Evolutionary conservation across 1,140 invertebrate species (phyloP).

Genomic region (Lamellibrachia luymesi): DNA sequence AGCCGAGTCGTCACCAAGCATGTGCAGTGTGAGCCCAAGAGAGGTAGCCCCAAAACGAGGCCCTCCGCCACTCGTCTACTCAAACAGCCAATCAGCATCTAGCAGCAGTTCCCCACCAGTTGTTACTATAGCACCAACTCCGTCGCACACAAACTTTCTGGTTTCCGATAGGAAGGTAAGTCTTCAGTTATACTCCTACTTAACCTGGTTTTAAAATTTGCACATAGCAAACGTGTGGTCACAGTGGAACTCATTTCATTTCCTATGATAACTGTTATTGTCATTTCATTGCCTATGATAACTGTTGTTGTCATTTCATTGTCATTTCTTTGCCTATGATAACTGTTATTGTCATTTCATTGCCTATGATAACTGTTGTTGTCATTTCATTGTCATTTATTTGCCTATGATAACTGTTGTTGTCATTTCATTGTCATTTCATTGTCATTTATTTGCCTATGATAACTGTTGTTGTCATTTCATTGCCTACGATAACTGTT

Average conservation of each 20-base stretch:
- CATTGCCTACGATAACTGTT: too few species aligned
- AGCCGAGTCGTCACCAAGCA: conserved; percentile 34
- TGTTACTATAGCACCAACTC: conserved; percentile 58
- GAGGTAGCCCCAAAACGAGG: conserved; percentile 47
- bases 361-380: too few species aligned
- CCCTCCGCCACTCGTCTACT: conserved; percentile 41
- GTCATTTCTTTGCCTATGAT: too few species aligned
- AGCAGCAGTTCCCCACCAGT: conserved; percentile 52
- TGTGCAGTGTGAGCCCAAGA: conserved; percentile 40
- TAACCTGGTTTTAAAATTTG: background rate
- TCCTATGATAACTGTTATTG: background rate
- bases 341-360: too few species aligned
- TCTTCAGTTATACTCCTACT: background rate
- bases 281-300: too few species aligned
- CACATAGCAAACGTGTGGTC: background rate
- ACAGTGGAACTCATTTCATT: background rate
- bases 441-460: too few species aligned
- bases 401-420: too few species aligned
- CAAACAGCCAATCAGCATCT: conserved; percentile 36
- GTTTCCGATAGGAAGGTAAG: conserved; percentile 23
- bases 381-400: too few species aligned
- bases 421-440: too few species aligned
- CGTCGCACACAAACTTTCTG: conserved; percentile 35
- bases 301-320: too few species aligned
- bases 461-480: too few species aligned